Base-by-base conservation (phyloP, 64 coral and sea anemone genomes). In the Pocillopora verrucosa region DNA sequence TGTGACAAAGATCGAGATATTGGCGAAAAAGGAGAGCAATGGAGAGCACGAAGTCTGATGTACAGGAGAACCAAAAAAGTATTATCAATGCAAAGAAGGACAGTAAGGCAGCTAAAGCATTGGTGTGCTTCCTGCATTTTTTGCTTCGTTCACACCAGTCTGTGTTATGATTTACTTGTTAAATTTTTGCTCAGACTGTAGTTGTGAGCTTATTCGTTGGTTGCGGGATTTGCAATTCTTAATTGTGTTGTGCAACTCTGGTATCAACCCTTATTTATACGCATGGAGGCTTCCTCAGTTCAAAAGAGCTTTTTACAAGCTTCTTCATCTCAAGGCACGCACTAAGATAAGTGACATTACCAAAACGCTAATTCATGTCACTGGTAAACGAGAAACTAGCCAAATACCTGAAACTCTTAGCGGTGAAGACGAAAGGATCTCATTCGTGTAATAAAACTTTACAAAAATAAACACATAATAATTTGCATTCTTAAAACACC, bases 121-220 rank as follows among this genome's bases (percentile, higher is more conserved):
- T 96, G 4, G 84, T 93, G 87, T 96, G 17, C 58, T 96, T 38
- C 34, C 87, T 45, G 94, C 91, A 0, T 96, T 89, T 63, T 81
- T 90, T 5, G 59, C 89, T 7, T 96, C 91, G 17, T 96, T 87
- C 35, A 68, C 81, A 0, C 94, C 94, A 1, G 91, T 87, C 1
- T 96, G 91, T 79, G 65, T 96, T 0, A 96, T 82, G 76, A 96
- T 93, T 34, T 93, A 96, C 60, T 88, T 93, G 38, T 57, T 96
- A 65, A 96, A 96, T 38, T 82, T 93, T 72, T 96, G 94, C 34
- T 45, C 75, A 17, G 80, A 10, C 2, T 96, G 94, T 61, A 57
- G 63, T 26, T 96, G 94, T 65, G 60, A 61, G 4, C 57, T 93
- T 56, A 84, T 93, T 6, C 94, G 93, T 45, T 96, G 91, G 91